A percentile compares a stretch with the other conserved stretches of the same genome.
Conservation (phyloP, 2,113 vertebrate genomes). For the Serinus canaria region DNA sequence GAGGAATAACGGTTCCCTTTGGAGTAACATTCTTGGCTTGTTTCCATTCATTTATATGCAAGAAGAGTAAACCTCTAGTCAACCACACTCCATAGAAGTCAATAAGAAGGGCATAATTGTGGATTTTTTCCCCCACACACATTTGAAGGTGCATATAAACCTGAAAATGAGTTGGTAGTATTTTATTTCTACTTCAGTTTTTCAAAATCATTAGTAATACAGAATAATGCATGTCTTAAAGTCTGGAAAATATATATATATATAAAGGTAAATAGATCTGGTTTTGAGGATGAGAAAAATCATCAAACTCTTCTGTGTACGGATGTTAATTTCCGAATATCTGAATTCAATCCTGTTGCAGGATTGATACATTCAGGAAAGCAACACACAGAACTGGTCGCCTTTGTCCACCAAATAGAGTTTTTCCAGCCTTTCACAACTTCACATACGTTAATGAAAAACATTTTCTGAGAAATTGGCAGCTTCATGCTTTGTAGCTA, state of each 20-base stretch:
- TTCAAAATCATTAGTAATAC: neutral
- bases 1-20: neutral
- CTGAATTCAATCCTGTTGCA: neutral
- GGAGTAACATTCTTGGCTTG: neutral
- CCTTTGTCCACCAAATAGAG: constrained; percentile 60
- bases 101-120: neutral
- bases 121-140: neutral
- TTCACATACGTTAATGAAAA: constrained; percentile 76
- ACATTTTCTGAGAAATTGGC: constrained; percentile 75
- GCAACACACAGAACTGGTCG: neutral
- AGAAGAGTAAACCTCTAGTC: neutral
- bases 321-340: constrained; percentile 44
- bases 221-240: neutral
- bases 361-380: constrained; percentile 34
- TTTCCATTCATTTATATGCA: neutral
- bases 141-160: neutral
- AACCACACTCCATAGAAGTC: neutral
- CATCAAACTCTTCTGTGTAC: neutral
- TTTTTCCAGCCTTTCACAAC: constrained; percentile 69
- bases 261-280: neutral
- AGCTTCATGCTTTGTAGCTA: constrained; percentile 53
- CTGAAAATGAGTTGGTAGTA: neutral
- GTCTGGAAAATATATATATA: neutral
- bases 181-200: neutral
- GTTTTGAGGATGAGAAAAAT: constrained; percentile 5